A percentile compares a stretch with the other conserved stretches of the same genome.
Evolutionary conservation across 2,797 vertebrate genomes (phyloP).

Genomic region (Myotis vivesi): DNA sequence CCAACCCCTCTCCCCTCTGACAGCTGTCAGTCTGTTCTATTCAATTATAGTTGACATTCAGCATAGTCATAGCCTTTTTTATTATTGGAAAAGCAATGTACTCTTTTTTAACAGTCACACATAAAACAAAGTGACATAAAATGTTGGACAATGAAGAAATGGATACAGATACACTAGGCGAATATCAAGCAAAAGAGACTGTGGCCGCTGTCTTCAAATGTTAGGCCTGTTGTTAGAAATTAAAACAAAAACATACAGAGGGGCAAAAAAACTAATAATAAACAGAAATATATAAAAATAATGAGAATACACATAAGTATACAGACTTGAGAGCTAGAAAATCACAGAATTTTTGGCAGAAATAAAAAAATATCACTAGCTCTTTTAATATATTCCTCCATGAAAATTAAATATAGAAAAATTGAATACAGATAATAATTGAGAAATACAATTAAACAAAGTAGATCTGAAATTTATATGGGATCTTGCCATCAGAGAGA

Average conservation of each 20-base stretch:
- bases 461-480: neutral
- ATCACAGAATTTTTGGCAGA: neutral
- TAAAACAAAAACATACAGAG: neutral
- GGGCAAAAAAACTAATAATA: neutral
- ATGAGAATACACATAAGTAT: neutral
- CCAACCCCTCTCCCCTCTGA: neutral
- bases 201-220: neutral
- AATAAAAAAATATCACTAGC: neutral
- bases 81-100: neutral
- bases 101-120: neutral
- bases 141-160: neutral
- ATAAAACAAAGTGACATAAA: neutral
- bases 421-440: neutral
- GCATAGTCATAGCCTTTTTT: neutral
- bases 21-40: neutral
- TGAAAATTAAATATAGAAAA: conserved; percentile 28
- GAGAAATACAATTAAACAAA: neutral
- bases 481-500: neutral
- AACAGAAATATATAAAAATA: neutral
- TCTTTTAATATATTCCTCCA: conserved; percentile 10
- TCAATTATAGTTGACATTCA: neutral
- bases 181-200: neutral
- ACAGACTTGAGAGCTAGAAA: neutral
- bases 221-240: neutral
- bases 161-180: neutral